phyloP scores from a whole-genome alignment of 2,797 vertebrate genomes.

The Xerus rutilus region DNA sequence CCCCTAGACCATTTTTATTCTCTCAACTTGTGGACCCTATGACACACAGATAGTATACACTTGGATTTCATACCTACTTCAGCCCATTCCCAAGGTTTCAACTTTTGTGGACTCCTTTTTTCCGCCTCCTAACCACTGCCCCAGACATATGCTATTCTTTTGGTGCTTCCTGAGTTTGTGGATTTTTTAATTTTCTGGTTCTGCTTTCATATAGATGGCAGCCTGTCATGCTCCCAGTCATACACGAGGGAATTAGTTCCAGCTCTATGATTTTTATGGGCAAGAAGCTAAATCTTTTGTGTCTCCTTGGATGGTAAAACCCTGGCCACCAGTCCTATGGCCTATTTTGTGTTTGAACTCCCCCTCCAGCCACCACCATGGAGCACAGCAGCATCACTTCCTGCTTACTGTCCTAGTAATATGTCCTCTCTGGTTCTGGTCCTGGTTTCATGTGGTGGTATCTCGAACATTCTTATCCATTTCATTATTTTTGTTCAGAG shows the following conservation, averaged over 20 bases:
- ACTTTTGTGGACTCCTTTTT: not conserved
- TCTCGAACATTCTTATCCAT: not conserved
- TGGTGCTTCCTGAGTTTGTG: not conserved
- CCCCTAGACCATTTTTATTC: not conserved
- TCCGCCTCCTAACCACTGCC: not conserved
- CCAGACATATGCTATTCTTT: not conserved
- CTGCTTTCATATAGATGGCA: not conserved
- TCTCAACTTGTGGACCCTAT: not conserved
- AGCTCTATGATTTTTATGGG: not conserved
- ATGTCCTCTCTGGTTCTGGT: not conserved
- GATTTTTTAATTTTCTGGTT: constrained; percentile 35
- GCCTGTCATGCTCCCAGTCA: not conserved
- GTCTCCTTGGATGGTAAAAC: not conserved
- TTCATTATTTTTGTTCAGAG: constrained; percentile 5
- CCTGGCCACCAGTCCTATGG: not conserved
- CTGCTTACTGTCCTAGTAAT: not conserved
- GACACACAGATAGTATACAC: not conserved
- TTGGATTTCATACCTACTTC: not conserved
- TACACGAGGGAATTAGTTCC: not conserved
- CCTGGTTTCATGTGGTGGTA: not conserved
- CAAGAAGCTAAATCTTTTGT: not conserved
- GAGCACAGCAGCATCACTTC: not conserved
- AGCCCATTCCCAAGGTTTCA: not conserved
- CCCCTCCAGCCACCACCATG: not conserved
- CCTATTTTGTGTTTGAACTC: not conserved